Evolutionary conservation across 2,797 vertebrate species (phyloP).

Genomic region (Holocentrus rufus): DNA sequence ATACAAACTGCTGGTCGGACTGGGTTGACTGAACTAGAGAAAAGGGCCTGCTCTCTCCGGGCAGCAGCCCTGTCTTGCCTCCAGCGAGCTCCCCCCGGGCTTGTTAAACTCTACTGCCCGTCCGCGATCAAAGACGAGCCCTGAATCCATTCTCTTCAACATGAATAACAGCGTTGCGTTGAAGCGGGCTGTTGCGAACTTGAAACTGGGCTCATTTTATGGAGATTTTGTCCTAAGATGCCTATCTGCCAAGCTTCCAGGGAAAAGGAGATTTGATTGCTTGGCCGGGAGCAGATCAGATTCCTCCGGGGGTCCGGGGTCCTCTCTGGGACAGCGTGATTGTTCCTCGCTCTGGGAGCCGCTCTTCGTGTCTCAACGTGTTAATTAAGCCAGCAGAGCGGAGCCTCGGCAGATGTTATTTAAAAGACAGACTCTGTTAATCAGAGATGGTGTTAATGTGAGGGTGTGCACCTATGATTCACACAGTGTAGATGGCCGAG

Average conservation of each 20-base stretch:
- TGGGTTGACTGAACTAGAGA: background rate
- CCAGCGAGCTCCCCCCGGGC: background rate
- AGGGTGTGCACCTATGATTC: slow-evolving; percentile 3
- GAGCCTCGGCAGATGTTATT: slow-evolving; percentile 61
- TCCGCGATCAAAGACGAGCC: background rate
- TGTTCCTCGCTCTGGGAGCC: slow-evolving; percentile 40
- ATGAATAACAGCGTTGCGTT: background rate
- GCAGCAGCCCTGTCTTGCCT: no score
- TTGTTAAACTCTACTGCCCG: background rate
- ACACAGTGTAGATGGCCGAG: background rate
- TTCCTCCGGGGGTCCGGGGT: slow-evolving; percentile 23
- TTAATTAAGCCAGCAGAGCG: slow-evolving; percentile 67
- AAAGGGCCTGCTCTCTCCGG: no score
- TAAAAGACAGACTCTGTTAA: slow-evolving; percentile 62
- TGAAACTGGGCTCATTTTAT: slow-evolving; percentile 5
- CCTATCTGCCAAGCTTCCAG: slow-evolving; percentile 33
- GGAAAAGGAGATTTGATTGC: slow-evolving; percentile 39
- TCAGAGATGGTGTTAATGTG: slow-evolving; percentile 38
- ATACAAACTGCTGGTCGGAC: slow-evolving; percentile 1
- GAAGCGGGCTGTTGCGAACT: background rate
- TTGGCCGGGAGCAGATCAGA: slow-evolving; percentile 21
- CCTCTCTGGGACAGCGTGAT: slow-evolving; percentile 51
- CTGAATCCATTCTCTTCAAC: background rate
- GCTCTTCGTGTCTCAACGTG: slow-evolving; percentile 42
- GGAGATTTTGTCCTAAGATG: slow-evolving; percentile 22